Conservation (phyloP, 2,113 vertebrate species). For the Crypturellus undulatus region DNA sequence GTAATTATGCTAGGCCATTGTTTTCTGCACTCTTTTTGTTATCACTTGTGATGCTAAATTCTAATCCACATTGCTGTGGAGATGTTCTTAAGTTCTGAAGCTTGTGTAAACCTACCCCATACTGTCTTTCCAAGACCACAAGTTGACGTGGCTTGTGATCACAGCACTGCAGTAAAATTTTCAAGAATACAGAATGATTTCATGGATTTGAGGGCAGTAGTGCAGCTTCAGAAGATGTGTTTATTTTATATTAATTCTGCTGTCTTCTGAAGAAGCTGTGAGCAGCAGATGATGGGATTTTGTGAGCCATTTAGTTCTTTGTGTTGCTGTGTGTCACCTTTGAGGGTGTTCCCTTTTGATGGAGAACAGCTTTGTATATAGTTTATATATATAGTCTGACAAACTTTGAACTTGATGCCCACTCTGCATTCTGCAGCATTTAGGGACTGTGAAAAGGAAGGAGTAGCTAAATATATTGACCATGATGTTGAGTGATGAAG, state of each 20-base stretch:
- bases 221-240: background rate
- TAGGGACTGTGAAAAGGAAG: background rate
- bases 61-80: background rate
- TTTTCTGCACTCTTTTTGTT: background rate
- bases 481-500: background rate
- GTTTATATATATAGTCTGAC: background rate
- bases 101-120: background rate
- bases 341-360: background rate
- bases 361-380: background rate
- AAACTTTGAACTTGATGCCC: background rate
- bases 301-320: background rate
- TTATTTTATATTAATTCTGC: background rate
- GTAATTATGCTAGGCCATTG: background rate
- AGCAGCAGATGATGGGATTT: background rate
- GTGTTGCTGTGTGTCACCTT: background rate
- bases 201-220: background rate
- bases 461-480: background rate
- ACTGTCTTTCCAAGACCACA: background rate
- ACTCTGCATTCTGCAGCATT: background rate
- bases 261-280: background rate
- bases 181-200: background rate
- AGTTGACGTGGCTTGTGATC: background rate
- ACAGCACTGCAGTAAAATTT: background rate
- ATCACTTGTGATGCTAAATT: background rate
- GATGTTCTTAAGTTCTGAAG: background rate